These are phyloP conservation scores for Drosophila paranaensis DNA, from an alignment of 2,888 invertebrate species.

Conservation along the genomic window DNA sequence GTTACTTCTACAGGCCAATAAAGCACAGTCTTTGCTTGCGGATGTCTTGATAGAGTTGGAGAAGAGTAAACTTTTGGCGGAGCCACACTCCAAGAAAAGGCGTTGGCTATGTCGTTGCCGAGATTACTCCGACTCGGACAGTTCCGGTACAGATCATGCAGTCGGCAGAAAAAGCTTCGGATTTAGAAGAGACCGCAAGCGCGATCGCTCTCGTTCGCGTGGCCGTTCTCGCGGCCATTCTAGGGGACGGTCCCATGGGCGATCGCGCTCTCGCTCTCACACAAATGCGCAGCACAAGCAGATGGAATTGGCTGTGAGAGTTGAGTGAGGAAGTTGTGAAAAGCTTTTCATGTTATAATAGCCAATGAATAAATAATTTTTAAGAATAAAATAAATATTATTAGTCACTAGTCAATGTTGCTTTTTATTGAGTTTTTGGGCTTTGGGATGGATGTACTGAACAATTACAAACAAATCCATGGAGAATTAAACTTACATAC, in stretches of 20 bases:
- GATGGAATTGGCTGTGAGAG: constrained; percentile 33
- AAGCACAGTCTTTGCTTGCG: constrained; percentile 22
- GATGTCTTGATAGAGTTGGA: constrained; percentile 21
- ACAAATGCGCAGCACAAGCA: constrained; percentile 31
- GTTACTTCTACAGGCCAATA: constrained; percentile 23
- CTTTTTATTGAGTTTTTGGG: background rate
- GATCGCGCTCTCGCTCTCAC: constrained; percentile 66
- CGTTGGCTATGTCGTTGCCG: background rate
- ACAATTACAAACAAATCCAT: no score
- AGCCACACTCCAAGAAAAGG: background rate
- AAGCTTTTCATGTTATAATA: background rate
- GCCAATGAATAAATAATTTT: background rate
- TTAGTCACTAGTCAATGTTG: background rate
- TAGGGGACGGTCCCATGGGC: constrained; percentile 58
- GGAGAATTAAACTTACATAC: no score
- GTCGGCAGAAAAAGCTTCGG: background rate
- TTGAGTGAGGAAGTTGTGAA: background rate
- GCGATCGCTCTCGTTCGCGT: constrained; percentile 62
- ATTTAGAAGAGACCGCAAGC: constrained; percentile 16
- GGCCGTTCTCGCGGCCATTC: constrained; percentile 59
- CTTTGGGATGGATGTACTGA: background rate
- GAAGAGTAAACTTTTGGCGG: background rate
- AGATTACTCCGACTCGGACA: constrained; percentile 2
- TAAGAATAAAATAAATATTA: background rate
- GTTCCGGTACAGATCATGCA: constrained; percentile 19